These are phyloP conservation scores for Dryobota labecula DNA, from an alignment of 2,888 invertebrate species.

Conservation along the genomic window DNA sequence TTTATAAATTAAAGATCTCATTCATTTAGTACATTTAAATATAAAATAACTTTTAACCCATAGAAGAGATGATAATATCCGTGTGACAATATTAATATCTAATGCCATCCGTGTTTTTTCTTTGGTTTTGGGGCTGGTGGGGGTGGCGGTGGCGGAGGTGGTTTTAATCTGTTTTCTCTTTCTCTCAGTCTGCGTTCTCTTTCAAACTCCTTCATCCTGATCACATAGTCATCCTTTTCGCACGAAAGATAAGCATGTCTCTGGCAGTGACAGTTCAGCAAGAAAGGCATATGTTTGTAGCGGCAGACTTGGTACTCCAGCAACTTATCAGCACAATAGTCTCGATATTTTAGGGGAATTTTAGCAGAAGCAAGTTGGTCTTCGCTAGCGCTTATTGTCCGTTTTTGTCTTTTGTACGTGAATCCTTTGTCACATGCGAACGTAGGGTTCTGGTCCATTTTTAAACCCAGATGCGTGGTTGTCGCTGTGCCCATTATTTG, in stretches of 20 bases:
- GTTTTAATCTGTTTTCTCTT: slow-evolving; percentile 74
- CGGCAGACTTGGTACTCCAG: slow-evolving; percentile 93
- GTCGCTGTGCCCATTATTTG: slow-evolving; percentile 74
- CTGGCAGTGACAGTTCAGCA: slow-evolving; percentile 92
- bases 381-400: slow-evolving; percentile 93
- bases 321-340: slow-evolving; percentile 95
- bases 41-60: background rate
- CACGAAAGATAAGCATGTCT: slow-evolving; percentile 94
- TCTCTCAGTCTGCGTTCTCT: slow-evolving; percentile 80
- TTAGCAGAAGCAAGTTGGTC: slow-evolving; percentile 94
- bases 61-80: background rate
- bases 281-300: slow-evolving; percentile 92
- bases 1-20: slow-evolving; percentile 6
- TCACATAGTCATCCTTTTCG: slow-evolving; percentile 94
- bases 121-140: background rate
- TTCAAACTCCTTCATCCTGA: slow-evolving; percentile 85
- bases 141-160: background rate
- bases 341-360: slow-evolving; percentile 92
- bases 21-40: background rate
- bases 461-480: slow-evolving; percentile 72
- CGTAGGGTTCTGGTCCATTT: slow-evolving; percentile 88
- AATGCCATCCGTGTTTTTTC: slow-evolving; percentile 7
- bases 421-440: slow-evolving; percentile 94
- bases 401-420: slow-evolving; percentile 91
- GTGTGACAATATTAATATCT: background rate